phyloP scores from a whole-genome alignment of 2,113 vertebrate species.

The Callipepla squamata region DNA sequence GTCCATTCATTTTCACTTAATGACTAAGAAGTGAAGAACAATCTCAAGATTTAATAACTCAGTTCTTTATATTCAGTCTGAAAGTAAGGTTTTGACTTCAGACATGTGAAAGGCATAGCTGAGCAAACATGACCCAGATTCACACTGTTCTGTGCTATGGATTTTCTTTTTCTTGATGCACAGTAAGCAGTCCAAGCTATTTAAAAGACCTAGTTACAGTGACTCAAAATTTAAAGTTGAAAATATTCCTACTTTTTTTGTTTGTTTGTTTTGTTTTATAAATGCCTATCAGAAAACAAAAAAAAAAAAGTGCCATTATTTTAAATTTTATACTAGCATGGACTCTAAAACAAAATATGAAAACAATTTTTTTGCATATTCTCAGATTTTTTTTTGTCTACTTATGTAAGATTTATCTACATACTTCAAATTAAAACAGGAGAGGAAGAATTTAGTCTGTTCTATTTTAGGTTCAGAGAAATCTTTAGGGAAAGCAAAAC shows the following conservation, averaged over 20 bases:
- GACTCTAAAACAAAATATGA: not conserved
- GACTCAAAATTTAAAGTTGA: not conserved
- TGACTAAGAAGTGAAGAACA: not conserved
- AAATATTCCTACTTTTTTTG: not conserved
- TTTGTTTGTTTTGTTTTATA: not conserved
- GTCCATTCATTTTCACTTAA: not conserved
- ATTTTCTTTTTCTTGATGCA: conserved; percentile 25
- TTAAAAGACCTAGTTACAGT: not conserved
- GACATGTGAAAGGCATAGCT: conserved; percentile 22
- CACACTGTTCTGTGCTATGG: not conserved
- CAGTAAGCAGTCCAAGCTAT: not conserved
- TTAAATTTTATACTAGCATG: not conserved
- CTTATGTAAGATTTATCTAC: not conserved
- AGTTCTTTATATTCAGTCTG: not conserved
- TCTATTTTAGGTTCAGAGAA: conserved; percentile 60
- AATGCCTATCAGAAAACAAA: not conserved
- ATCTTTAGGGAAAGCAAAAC: conserved; percentile 28
- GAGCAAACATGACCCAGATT: conserved; percentile 43
- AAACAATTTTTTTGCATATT: not conserved
- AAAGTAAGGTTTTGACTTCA: conserved; percentile 4
- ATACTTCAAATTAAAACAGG: not conserved
- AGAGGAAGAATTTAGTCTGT: conserved; percentile 10
- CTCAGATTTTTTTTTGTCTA: not conserved
- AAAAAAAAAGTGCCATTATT: not conserved
- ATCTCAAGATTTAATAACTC: not conserved